These are phyloP conservation scores for Dasypogon diadema DNA, from an alignment of 2,888 invertebrate genomes.

Conservation along the genomic window DNA sequence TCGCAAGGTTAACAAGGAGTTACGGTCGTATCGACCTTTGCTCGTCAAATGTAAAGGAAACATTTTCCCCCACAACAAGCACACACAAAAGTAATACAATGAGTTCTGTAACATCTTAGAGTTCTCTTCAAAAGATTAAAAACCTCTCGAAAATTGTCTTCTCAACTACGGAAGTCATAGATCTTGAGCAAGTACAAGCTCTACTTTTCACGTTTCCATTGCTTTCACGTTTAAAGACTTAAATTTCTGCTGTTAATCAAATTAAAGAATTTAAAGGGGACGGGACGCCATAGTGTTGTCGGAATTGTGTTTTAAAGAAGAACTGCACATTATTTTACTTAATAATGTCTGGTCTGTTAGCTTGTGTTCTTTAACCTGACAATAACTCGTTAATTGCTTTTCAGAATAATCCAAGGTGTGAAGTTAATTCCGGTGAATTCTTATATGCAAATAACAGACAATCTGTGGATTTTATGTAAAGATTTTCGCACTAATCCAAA, in stretches of 20 bases:
- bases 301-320: no score
- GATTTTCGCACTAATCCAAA: no score
- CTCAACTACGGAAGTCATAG: neutral
- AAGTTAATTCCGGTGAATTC: no score
- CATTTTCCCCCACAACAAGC: neutral
- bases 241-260: neutral
- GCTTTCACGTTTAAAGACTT: neutral
- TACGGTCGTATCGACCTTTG: neutral
- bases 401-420: no score
- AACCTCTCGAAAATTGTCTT: neutral
- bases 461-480: no score
- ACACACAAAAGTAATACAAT: neutral
- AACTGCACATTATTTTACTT: no score
- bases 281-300: no score
- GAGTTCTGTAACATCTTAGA: neutral
- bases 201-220: neutral
- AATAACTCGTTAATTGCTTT: no score
- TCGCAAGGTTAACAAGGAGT: slow-evolving; percentile 26
- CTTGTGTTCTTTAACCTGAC: no score
- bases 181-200: neutral
- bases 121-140: neutral
- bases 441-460: no score
- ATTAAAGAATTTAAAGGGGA: neutral
- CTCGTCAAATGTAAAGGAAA: neutral
- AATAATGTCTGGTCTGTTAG: no score